These are phyloP conservation scores for Stichodactyla mertensii DNA, from an alignment of 64 coral and sea anemone species.

Conservation along the genomic window DNA sequence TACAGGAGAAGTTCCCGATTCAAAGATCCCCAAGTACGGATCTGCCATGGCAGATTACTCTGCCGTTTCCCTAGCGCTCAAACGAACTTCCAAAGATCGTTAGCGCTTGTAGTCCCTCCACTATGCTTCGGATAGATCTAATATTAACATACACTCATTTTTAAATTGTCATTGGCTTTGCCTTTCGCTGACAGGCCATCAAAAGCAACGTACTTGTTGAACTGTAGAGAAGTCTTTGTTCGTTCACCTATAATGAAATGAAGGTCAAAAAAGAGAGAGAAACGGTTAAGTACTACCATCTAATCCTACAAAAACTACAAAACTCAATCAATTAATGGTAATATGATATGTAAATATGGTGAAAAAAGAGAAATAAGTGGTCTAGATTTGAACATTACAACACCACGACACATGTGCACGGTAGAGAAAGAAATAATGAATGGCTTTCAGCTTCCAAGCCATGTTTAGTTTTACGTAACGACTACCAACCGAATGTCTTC, in stretches of 20 bases:
- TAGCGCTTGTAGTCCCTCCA: slow-evolving; percentile 6
- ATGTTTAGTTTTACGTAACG: slow-evolving; percentile 27
- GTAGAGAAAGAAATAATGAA: slow-evolving; percentile 26
- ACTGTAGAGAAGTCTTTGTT: slow-evolving; percentile 26
- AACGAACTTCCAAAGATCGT: slow-evolving; percentile 23
- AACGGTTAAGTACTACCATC: slow-evolving; percentile 46
- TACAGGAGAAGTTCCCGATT: background rate
- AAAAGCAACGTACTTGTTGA: slow-evolving; percentile 17
- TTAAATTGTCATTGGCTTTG: slow-evolving; percentile 19
- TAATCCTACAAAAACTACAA: slow-evolving; percentile 86
- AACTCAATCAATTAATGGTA: slow-evolving; percentile 98
- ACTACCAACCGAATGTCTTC: slow-evolving; percentile 19
- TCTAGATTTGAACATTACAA: background rate
- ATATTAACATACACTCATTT: slow-evolving; percentile 22
- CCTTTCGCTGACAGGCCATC: slow-evolving; percentile 22
- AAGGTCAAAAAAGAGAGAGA: slow-evolving; percentile 25
- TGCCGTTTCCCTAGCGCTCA: slow-evolving; percentile 1
- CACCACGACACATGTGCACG: slow-evolving; percentile 14
- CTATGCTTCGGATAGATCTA: slow-evolving; percentile 3
- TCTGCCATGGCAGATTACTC: slow-evolving; percentile 66
- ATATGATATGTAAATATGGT: slow-evolving; percentile 99
- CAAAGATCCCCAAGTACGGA: slow-evolving; percentile 87
- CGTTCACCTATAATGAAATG: slow-evolving; percentile 32
- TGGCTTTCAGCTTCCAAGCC: slow-evolving; percentile 43
- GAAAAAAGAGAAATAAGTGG: slow-evolving; percentile 64